Base-by-base conservation (phyloP, 2,888 invertebrate species). In the Maniola hyperantus region DNA sequence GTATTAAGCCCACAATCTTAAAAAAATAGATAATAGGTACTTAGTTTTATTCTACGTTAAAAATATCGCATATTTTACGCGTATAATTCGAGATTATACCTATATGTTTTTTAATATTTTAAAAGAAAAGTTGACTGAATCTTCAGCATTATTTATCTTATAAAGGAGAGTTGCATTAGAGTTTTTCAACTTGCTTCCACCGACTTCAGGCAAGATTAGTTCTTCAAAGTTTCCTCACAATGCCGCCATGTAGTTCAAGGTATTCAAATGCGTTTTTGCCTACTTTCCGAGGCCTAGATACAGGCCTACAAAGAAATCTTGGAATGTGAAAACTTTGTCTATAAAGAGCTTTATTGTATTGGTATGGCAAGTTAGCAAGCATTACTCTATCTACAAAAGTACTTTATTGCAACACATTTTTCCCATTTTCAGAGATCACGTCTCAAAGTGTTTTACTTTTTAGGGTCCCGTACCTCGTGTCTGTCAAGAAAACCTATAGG, bases 231-330 rank as follows among this genome's bases (percentile, higher is more conserved):
- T 66, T 62, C 48, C 50, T 26, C 57, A 62, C 62, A 62, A 39
- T 62, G 61, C 55, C 46, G 53, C 51, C 13, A 65, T 60, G 54
- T 65, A 65, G 65, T 65, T 60, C 65, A 65, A 65, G 65, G 65
- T 58, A 65, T 65, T 60, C 65, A 65, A 65, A 62, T 62, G 62
- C 62, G 62, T 62, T 62, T 62, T 53, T 62, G 33, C 51, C 42
- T 62, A 53, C 53, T 62, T 26, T 42, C 62, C 51, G 62, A 62
- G 62, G 53, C 62, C 62, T 62, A 62, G 62, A 62, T 53, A 62
- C 62, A 42, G 53, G 53, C 53, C 53, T 53, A 62, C 53, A 53
- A 42, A 53, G 62, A 39, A 50, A 62, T 53, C 62, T 5, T 42
- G 51, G 53, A 53, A 62, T 62, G 62, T 62, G 42, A 62, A 62